Percentiles rank a stretch among this genome's conserved stretches.
These are phyloP conservation scores for Eolophus roseicapilla DNA, from an alignment of 2,113 vertebrate genomes.

Conservation along the genomic window DNA sequence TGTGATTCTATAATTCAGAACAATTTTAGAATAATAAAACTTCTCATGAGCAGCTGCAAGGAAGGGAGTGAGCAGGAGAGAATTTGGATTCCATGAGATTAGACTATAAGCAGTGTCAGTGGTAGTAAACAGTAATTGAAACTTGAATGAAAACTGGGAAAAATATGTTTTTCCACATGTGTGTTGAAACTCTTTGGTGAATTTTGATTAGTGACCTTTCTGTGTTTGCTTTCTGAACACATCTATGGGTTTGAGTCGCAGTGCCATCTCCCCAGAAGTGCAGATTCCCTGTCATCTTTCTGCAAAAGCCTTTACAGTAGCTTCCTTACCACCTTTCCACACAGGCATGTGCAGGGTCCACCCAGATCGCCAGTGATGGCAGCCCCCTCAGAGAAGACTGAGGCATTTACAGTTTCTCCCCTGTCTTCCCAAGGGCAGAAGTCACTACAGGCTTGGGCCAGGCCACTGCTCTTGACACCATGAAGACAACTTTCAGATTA, in stretches of 20 bases:
- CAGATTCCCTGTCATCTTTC: neutral
- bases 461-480: neutral
- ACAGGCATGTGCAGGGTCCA: neutral
- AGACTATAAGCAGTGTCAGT: neutral
- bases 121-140: neutral
- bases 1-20: neutral
- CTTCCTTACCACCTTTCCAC: neutral
- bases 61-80: neutral
- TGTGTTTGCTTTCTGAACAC: neutral
- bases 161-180: neutral
- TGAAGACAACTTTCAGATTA: neutral
- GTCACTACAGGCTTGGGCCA: neutral
- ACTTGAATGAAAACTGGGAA: neutral
- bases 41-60: neutral
- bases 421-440: neutral
- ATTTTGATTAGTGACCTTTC: neutral
- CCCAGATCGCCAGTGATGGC: neutral
- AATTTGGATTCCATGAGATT: neutral
- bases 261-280: neutral
- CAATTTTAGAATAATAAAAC: neutral
- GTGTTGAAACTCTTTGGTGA: neutral
- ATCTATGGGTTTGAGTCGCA: neutral
- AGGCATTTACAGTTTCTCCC: neutral
- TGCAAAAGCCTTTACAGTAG: neutral
- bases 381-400: neutral